Evolutionary conservation across 2,888 invertebrate species (phyloP), one percentile per base, ranked within the genome.

Genomic region (Tetropium fuscum): DNA sequence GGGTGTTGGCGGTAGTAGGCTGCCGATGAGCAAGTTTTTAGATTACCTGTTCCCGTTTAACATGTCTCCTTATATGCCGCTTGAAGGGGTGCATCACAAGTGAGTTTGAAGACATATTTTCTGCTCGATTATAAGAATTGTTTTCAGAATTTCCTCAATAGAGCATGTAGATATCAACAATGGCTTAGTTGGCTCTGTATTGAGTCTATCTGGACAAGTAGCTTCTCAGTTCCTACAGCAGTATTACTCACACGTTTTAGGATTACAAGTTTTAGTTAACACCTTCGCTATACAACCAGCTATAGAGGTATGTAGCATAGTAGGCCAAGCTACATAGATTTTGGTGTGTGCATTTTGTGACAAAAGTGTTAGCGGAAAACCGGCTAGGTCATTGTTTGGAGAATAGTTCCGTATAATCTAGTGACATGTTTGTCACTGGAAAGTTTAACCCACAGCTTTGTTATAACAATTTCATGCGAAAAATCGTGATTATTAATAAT

Each of bases 231-330:
- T 91, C 64, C 83, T 92, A 53, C 92, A 93, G 75, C 94, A 94
- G 80, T 90, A 91, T 76, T 91, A 93, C 73, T 92, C 93, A 0
- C 84, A 92, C 62, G 88, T 93, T 0, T 82, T 93, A 11, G 93
- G 92, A 0, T 82, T 92, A 25, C 91, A 92, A 73, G 90, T 94
- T 19, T 84, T 94, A 13, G 91, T 93, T 3, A 94, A 93, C 81
- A 92, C 92, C 0, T 93, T 91, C 75, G 87, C 79, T 2, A 73
- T 79, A n/a, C 80, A 79, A 63, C 73, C 77, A 36, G 70, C 71
- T 2, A 73, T 73, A 76, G 65, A 77, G 69, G 78, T 78, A 69
- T n/a, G n/a, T n/a, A n/a, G n/a, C n/a, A n/a, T n/a, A n/a, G n/a
- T n/a, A n/a, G n/a, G n/a, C n/a, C n/a, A n/a, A n/a, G n/a, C n/a